Evolutionary conservation across 2,888 invertebrate genomes (phyloP).

Genomic region (Phengaris alcon): DNA sequence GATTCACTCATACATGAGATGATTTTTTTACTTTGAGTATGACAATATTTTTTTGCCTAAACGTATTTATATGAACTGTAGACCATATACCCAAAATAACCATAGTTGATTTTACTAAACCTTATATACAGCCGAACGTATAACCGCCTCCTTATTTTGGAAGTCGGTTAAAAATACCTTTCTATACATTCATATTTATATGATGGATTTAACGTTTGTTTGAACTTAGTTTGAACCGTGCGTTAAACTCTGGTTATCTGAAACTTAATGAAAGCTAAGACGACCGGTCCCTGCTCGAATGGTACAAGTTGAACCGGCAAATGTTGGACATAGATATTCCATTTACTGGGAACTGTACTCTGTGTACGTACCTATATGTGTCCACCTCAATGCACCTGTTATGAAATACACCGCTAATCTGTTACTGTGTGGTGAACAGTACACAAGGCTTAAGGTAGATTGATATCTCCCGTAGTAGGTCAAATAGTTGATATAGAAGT

Average conservation of each 20-base stretch:
- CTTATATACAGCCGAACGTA: too few species aligned
- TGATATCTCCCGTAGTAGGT: too few species aligned
- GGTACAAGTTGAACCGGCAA: background rate
- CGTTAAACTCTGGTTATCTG: background rate
- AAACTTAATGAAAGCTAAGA: conserved; percentile 18
- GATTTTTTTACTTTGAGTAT: too few species aligned
- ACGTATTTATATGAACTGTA: too few species aligned
- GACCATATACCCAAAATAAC: too few species aligned
- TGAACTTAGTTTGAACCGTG: background rate
- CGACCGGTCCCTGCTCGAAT: background rate
- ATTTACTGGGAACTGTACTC: background rate
- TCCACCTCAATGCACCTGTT: background rate
- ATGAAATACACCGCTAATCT: background rate
- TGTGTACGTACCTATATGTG: background rate
- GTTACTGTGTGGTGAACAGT: too few species aligned
- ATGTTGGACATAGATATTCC: conserved; percentile 12
- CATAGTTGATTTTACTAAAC: too few species aligned
- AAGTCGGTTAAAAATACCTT: background rate
- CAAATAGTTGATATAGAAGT: too few species aligned
- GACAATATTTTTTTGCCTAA: too few species aligned
- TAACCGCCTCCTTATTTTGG: too few species aligned
- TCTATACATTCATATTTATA: background rate
- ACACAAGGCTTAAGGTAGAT: too few species aligned
- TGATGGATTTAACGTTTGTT: background rate
- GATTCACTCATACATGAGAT: too few species aligned